Conservation (phyloP, 2,797 vertebrate species). For the Australoheros facetus region DNA sequence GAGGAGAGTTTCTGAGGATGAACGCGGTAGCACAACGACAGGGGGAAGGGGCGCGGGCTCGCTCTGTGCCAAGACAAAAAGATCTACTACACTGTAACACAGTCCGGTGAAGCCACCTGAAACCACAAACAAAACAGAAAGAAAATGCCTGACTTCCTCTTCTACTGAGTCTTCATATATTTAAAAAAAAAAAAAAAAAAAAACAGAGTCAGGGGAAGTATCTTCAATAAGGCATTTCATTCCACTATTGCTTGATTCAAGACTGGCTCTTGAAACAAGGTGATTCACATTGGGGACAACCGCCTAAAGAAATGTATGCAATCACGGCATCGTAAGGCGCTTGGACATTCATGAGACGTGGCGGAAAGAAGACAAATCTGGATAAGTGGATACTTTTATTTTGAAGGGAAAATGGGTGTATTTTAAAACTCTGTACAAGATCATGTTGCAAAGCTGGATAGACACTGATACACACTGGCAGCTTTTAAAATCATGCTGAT, state of each 20-base stretch:
- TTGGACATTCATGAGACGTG: slow-evolving; percentile 71
- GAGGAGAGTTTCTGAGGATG: slow-evolving; percentile 21
- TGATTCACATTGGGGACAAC: slow-evolving; percentile 34
- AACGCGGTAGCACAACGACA: slow-evolving; percentile 35
- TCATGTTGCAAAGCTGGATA: slow-evolving; percentile 6
- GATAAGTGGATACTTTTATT: slow-evolving; percentile 33
- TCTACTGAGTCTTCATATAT: slow-evolving; percentile 39
- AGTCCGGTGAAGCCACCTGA: neutral
- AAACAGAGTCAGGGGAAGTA: slow-evolving; percentile 19
- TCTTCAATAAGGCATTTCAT: slow-evolving; percentile 75
- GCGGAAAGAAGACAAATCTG: slow-evolving; percentile 23
- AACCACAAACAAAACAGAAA: slow-evolving; percentile 11
- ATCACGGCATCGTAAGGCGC: slow-evolving; percentile 71
- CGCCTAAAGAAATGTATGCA: slow-evolving; percentile 57
- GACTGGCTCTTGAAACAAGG: slow-evolving; percentile 35
- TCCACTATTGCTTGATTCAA: slow-evolving; percentile 55
- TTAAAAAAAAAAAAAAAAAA: neutral
- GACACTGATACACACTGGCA: slow-evolving; percentile 7
- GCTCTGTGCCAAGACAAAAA: neutral
- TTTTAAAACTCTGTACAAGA: slow-evolving; percentile 64
- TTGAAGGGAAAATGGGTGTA: slow-evolving; percentile 11
- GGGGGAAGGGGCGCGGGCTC: neutral
- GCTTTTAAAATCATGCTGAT: slow-evolving; percentile 31
- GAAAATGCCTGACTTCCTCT: slow-evolving; percentile 25
- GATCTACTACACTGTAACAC: neutral